Conservation (phyloP, 2,797 vertebrate genomes). For the Anabacerthia variegaticeps region DNA sequence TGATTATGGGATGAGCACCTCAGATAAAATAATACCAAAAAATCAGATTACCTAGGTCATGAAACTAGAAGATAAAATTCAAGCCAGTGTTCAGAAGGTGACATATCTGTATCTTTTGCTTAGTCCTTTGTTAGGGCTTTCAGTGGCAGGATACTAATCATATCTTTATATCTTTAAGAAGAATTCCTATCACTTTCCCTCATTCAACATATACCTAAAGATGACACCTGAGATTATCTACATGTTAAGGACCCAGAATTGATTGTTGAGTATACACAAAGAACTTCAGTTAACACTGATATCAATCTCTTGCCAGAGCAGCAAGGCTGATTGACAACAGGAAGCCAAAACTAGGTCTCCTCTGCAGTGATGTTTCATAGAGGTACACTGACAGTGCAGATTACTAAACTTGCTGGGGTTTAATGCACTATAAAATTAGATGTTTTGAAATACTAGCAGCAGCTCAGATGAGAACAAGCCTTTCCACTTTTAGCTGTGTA, state of each 20-base stretch:
- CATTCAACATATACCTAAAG: not conserved
- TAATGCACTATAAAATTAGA: not conserved
- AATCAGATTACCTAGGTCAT: not conserved
- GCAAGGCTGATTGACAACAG: not conserved
- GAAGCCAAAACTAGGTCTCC: not conserved
- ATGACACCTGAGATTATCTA: not conserved
- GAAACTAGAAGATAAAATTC: not conserved
- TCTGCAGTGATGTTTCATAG: not conserved
- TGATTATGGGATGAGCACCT: not conserved
- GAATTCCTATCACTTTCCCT: not conserved
- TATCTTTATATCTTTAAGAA: not conserved
- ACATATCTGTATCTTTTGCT: not conserved
- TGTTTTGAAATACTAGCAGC: not conserved
- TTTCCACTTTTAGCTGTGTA: not conserved
- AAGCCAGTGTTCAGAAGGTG: not conserved
- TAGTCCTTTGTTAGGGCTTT: not conserved
- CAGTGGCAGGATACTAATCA: not conserved
- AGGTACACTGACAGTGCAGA: not conserved
- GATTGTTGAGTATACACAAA: not conserved
- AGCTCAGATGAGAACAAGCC: not conserved
- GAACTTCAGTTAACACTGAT: not conserved
- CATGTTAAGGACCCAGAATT: not conserved
- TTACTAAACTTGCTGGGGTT: not conserved
- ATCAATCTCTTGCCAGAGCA: not conserved
- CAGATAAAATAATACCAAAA: not conserved